Evolutionary conservation across 1,140 invertebrate species (phyloP).

Genomic region (Calephelis nemesis): DNA sequence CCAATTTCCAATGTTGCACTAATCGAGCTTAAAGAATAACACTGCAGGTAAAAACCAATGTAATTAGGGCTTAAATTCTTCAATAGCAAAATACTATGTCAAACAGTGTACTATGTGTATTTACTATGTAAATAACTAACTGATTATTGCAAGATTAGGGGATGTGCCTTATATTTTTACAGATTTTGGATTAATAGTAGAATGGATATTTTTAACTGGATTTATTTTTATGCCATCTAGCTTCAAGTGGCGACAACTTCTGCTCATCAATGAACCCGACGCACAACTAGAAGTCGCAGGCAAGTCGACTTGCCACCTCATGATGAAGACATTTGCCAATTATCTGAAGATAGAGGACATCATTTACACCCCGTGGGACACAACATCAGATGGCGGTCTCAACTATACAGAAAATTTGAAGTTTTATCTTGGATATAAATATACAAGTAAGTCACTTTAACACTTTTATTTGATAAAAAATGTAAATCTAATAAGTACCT

Average conservation of each 20-base stretch:
- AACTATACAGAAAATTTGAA: slow-evolving; percentile 76
- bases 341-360: slow-evolving; percentile 80
- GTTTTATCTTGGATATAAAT: slow-evolving; percentile 69
- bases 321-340: slow-evolving; percentile 85
- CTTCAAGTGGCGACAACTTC: slow-evolving; percentile 84
- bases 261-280: slow-evolving; percentile 85
- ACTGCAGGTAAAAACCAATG: too few species aligned
- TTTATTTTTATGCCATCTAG: slow-evolving; percentile 78
- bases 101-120: too few species aligned
- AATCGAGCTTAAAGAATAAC: too few species aligned
- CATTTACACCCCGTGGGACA: slow-evolving; percentile 75
- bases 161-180: neutral
- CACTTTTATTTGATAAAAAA: too few species aligned
- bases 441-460: slow-evolving; percentile 78
- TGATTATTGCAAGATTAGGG: too few species aligned
- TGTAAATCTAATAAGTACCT: too few species aligned
- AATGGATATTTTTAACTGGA: slow-evolving; percentile 26
- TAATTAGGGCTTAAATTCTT: too few species aligned
- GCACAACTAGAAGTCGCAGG: slow-evolving; percentile 83
- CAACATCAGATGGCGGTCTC: slow-evolving; percentile 79
- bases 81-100: too few species aligned
- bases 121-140: too few species aligned
- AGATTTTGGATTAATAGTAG: neutral
- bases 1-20: too few species aligned
- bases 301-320: slow-evolving; percentile 83